Conservation (phyloP, 2,113 vertebrate species). For the Laticauda colubrina region DNA sequence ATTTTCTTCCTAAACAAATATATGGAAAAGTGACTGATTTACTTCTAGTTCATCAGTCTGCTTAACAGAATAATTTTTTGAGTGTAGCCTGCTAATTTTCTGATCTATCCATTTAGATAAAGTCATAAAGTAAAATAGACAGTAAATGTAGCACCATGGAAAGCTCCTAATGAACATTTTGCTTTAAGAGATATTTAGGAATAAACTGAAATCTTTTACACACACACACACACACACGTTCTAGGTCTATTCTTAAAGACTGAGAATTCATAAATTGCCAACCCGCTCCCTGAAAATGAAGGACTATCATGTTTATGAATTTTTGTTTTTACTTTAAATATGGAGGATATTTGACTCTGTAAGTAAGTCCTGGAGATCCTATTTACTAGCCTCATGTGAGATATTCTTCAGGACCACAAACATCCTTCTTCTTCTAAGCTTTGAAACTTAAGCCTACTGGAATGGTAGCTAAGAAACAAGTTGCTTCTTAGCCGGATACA, state of each 20-base stretch:
- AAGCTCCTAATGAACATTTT: slow-evolving; percentile 3
- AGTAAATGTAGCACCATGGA: neutral
- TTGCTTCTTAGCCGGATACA: neutral
- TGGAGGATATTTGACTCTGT: neutral
- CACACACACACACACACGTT: neutral
- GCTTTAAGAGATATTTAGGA: neutral
- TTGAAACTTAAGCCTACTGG: neutral
- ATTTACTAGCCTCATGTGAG: neutral
- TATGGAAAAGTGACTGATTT: neutral
- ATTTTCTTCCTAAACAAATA: neutral
- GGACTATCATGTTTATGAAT: neutral
- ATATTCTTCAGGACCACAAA: neutral
- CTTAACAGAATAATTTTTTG: neutral
- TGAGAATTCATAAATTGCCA: neutral
- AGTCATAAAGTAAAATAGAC: neutral
- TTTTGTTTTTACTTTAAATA: neutral
- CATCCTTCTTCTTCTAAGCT: neutral
- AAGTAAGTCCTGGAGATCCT: neutral
- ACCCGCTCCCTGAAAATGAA: neutral
- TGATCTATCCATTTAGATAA: neutral
- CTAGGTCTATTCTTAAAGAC: neutral
- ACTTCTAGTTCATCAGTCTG: neutral
- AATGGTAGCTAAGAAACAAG: neutral
- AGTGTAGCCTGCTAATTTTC: neutral
- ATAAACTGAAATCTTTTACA: too few species aligned